These are phyloP conservation scores for Danaus chrysippus DNA, from an alignment of 2,888 invertebrate species.

Conservation along the genomic window DNA sequence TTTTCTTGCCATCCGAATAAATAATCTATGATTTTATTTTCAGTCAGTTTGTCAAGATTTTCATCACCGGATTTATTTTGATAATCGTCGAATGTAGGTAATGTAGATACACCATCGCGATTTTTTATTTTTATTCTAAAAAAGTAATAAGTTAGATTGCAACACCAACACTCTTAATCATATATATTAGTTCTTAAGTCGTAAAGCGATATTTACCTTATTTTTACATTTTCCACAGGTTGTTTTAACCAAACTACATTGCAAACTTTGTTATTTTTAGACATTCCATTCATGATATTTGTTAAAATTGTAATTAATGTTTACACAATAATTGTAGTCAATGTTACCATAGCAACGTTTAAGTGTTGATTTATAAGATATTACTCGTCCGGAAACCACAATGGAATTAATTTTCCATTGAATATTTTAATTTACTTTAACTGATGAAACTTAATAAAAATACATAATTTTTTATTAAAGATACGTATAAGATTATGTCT, in stretches of 20 bases:
- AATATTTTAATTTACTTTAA: neutral
- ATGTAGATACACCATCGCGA: slow-evolving; percentile 48
- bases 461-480: too few relatives aligned
- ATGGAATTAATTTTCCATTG: neutral
- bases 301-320: slow-evolving; percentile 10
- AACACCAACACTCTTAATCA: slow-evolving; percentile 3
- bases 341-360: neutral
- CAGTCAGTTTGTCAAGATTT: slow-evolving; percentile 39
- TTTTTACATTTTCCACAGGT: slow-evolving; percentile 67
- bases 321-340: neutral
- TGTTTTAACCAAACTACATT: slow-evolving; percentile 75
- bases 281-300: slow-evolving; percentile 54
- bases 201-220: slow-evolving; percentile 54
- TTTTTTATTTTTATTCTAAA: slow-evolving; percentile 61
- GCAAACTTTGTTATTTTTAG: slow-evolving; percentile 58
- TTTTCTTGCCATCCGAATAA: slow-evolving; percentile 87
- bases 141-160: slow-evolving; percentile 18
- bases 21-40: slow-evolving; percentile 47
- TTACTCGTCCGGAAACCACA: neutral
- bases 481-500: too few relatives aligned
- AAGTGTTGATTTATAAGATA: neutral
- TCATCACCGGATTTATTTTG: slow-evolving; percentile 38
- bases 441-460: neutral
- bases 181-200: too few relatives aligned
- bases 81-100: slow-evolving; percentile 66